Percentiles rank a stretch among this genome's conserved stretches.
Conservation (phyloP, 2,113 vertebrate genomes). For the Brachypteracias leptosomus region DNA sequence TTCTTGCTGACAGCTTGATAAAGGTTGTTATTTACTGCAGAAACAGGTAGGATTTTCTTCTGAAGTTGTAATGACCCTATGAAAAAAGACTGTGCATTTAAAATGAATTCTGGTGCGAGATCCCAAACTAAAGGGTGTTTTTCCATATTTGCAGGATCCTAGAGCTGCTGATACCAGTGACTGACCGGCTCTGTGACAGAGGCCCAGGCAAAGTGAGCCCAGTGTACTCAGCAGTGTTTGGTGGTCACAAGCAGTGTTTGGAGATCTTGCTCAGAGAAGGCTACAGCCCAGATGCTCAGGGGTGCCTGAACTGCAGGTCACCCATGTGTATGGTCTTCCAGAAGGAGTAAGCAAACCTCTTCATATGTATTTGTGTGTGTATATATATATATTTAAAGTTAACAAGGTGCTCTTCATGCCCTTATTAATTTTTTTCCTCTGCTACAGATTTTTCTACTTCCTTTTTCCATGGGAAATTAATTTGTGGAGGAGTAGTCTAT, state of each 20-base stretch:
- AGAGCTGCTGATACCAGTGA: slow-evolving; percentile 72
- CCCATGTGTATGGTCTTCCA: slow-evolving; percentile 82
- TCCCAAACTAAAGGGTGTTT: not conserved
- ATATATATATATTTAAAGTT: not conserved
- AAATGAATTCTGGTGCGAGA: not conserved
- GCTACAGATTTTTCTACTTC: not conserved
- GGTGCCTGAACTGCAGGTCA: slow-evolving; percentile 74
- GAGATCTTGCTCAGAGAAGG: slow-evolving; percentile 79
- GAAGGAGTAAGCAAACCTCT: slow-evolving; percentile 65
- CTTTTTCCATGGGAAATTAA: not conserved
- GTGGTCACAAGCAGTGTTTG: slow-evolving; percentile 70
- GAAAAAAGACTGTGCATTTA: fast-evolving
- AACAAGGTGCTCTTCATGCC: not conserved
- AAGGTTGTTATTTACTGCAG: not conserved
- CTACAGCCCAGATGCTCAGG: slow-evolving; percentile 89
- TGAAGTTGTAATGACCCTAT: not conserved
- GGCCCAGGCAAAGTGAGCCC: slow-evolving; percentile 85
- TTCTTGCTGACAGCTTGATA: not conserved
- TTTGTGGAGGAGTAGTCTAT: not conserved
- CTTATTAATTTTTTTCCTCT: not conserved
- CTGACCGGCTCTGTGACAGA: slow-evolving; percentile 78
- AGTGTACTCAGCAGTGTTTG: slow-evolving; percentile 85
- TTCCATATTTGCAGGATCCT: slow-evolving; percentile 78
- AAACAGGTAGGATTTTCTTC: not conserved
- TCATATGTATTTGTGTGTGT: not conserved